Evolutionary conservation across 2,888 invertebrate genomes (phyloP).

Genomic region (Blastobasis lacticolella): DNA sequence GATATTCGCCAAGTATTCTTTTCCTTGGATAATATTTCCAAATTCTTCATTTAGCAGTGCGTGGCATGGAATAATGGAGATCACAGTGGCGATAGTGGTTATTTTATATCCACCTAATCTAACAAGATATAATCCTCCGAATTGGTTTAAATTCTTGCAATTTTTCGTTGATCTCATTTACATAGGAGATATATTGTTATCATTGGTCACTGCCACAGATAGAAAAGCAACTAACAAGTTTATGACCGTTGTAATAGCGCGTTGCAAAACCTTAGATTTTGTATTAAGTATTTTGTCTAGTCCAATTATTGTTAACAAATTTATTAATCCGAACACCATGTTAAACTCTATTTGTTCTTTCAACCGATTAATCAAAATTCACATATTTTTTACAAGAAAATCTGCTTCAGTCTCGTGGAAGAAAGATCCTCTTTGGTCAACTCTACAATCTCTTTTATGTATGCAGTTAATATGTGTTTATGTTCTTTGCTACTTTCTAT

Average conservation of each 20-base stretch:
- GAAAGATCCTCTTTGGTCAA: conserved; percentile 24
- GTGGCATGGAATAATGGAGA: conserved; percentile 39
- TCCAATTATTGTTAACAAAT: conserved; percentile 39
- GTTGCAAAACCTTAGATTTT: conserved; percentile 40
- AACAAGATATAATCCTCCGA: conserved; percentile 19
- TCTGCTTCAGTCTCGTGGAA: conserved; percentile 22
- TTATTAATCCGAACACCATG: conserved; percentile 24
- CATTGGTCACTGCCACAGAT: conserved; percentile 36
- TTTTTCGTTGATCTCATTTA: conserved; percentile 42
- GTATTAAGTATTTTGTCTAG: conserved; percentile 43
- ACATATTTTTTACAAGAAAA: conserved; percentile 23
- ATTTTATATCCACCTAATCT: conserved; percentile 42
- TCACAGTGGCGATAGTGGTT: conserved; percentile 37
- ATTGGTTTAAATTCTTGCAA: conserved; percentile 38
- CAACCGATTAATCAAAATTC: conserved; percentile 34
- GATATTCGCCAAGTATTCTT: conserved; percentile 39
- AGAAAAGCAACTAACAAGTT: conserved; percentile 22
- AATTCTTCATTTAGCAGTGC: conserved; percentile 34
- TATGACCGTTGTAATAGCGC: conserved; percentile 39
- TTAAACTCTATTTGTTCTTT: conserved; percentile 27
- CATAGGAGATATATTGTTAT: conserved; percentile 37
- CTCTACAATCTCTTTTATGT: neutral
- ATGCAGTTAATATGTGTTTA: neutral
- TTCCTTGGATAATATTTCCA: conserved; percentile 50
- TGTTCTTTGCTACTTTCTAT: neutral